Conservation (phyloP, 2,888 invertebrate genomes). For the Phyto melanocephala region DNA sequence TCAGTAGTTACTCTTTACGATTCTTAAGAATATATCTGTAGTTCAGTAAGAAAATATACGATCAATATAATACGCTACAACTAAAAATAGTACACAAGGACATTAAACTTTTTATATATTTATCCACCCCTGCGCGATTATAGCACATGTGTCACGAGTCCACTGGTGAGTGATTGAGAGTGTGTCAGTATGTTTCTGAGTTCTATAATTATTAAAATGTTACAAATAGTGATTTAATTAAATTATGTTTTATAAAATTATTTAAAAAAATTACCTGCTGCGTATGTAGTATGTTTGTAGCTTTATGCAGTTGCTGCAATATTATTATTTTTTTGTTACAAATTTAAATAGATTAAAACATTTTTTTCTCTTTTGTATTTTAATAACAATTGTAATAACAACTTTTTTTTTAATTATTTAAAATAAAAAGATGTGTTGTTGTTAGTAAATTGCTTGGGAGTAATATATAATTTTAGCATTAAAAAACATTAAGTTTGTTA, state of each 20-base stretch:
- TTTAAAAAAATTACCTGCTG: conserved; percentile 14
- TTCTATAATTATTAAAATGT: conserved; percentile 34
- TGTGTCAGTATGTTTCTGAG: no score
- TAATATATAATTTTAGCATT: conserved; percentile 18
- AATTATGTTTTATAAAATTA: conserved; percentile 53
- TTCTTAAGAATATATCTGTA: no score
- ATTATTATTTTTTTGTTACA: background rate
- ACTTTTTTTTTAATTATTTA: conserved; percentile 24
- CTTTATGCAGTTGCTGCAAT: conserved; percentile 2
- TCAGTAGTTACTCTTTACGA: no score
- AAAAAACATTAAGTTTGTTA: background rate
- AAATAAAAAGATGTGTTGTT: conserved; percentile 18
- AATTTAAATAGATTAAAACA: conserved; percentile 44
- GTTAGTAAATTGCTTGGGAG: conserved; percentile 49
- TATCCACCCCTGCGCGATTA: no score
- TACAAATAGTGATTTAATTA: conserved; percentile 61
- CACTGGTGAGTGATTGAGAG: no score
- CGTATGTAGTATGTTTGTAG: background rate
- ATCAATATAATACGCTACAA: no score
- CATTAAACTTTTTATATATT: no score
- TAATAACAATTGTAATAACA: conserved; percentile 49
- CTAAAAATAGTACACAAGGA: no score
- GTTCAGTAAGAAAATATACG: no score
- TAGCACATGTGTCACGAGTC: no score
- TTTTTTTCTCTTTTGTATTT: conserved; percentile 4